A percentile compares a stretch with the other conserved stretches of the same genome.
phyloP scores from a whole-genome alignment of 92 coral and sea anemone species.

The Porites cylindrica region DNA sequence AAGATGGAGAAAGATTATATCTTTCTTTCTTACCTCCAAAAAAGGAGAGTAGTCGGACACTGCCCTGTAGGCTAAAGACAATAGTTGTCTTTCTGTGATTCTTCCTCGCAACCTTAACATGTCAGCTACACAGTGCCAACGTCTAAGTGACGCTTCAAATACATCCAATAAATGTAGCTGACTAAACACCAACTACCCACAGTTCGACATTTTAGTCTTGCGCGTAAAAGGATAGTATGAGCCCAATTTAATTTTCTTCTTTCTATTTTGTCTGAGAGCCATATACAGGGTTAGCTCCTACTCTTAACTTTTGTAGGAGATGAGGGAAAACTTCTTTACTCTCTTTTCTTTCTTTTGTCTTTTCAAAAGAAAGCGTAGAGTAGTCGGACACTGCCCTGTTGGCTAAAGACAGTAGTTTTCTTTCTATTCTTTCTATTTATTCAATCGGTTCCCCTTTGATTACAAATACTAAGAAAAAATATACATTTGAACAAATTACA shows the following conservation, averaged over 20 bases:
- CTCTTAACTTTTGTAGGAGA: background rate
- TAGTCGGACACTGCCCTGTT: background rate
- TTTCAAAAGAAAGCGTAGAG: background rate
- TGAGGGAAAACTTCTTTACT: background rate
- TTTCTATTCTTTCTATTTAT: too few species aligned
- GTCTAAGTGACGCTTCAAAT: too few species aligned
- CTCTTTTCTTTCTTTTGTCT: background rate
- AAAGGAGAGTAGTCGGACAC: background rate
- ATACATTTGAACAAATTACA: too few species aligned
- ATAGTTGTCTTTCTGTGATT: background rate
- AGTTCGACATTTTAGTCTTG: too few species aligned
- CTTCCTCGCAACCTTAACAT: background rate
- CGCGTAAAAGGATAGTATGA: too few species aligned
- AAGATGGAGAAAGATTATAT: background rate
- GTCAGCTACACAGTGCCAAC: too few species aligned
- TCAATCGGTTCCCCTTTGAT: too few species aligned
- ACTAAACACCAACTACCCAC: too few species aligned
- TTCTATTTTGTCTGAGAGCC: too few species aligned
- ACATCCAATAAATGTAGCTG: too few species aligned
- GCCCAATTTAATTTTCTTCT: too few species aligned
- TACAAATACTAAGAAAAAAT: too few species aligned
- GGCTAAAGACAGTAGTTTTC: background rate
- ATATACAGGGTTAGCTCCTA: background rate
- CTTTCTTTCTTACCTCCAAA: background rate
- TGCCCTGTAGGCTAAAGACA: background rate